These are phyloP conservation scores for Patiria miniata DNA, from an alignment of 35 echinoderm and acorn worm genomes.

Conservation along the genomic window DNA sequence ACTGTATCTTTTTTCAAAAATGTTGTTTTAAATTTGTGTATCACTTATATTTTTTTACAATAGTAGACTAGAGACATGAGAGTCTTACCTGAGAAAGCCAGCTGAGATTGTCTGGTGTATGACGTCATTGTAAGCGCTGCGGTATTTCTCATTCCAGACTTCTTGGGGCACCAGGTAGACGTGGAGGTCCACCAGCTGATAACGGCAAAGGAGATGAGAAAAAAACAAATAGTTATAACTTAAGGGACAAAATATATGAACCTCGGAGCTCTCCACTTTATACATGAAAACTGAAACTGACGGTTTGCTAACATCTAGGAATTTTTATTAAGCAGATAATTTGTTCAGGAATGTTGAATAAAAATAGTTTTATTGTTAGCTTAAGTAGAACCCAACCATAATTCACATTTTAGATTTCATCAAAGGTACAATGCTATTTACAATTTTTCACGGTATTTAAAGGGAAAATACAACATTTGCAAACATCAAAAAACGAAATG, in stretches of 20 bases:
- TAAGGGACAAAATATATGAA: neutral
- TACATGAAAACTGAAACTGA: neutral
- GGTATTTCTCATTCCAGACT: constrained; percentile 83
- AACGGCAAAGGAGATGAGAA: neutral
- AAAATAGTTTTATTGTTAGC: neutral
- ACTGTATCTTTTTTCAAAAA: no score
- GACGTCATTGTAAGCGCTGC: constrained; percentile 81
- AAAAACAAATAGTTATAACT: neutral
- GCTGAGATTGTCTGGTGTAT: constrained; percentile 77
- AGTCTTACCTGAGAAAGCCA: constrained; percentile 89
- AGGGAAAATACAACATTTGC: no score
- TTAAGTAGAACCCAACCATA: no score
- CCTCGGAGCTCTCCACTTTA: neutral
- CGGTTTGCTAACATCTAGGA: neutral
- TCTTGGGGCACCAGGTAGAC: constrained; percentile 76
- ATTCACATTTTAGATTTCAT: neutral
- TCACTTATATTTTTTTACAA: no score
- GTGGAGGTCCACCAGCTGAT: constrained; percentile 87
- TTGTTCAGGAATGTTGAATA: neutral
- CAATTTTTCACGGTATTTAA: neutral
- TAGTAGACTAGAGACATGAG: no score
- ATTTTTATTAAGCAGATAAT: neutral
- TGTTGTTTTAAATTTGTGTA: no score
- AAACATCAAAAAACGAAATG: no score
- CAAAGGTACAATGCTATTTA: neutral